A percentile compares a stretch with the other conserved stretches of the same genome.
These are phyloP conservation scores for Dynastes grantii DNA, from an alignment of 2,888 invertebrate species.

Conservation along the genomic window DNA sequence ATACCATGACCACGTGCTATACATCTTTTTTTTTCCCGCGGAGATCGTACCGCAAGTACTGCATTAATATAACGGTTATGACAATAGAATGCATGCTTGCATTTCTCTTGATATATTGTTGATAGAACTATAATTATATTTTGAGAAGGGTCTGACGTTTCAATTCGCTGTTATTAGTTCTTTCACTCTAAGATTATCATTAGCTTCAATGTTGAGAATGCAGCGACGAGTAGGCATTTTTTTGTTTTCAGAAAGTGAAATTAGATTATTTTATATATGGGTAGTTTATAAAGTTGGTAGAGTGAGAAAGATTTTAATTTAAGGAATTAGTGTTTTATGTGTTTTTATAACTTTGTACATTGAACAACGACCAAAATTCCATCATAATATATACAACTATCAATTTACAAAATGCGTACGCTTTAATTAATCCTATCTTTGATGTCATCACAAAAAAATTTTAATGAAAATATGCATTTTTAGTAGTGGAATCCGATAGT, in stretches of 20 bases:
- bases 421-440: too few species aligned
- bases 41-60: conserved; percentile 2
- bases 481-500: too few species aligned
- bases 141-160: conserved; percentile 19
- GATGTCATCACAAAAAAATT: too few species aligned
- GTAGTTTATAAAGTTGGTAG: too few species aligned
- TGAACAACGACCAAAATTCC: too few species aligned
- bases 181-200: not conserved
- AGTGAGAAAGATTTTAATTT: too few species aligned
- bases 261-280: not conserved
- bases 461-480: too few species aligned
- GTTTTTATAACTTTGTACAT: too few species aligned
- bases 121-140: not conserved
- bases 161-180: not conserved
- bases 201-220: not conserved
- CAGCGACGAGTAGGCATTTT: not conserved
- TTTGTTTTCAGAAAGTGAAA: conserved; percentile 1
- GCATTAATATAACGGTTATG: conserved; percentile 33
- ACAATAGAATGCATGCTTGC: conserved; percentile 20
- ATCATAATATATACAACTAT: too few species aligned
- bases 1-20: conserved; percentile 25
- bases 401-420: too few species aligned
- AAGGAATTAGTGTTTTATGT: too few species aligned
- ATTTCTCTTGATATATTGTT: conserved; percentile 6
- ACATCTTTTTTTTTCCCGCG: conserved; percentile 19